Conservation (phyloP, 2,797 vertebrate species). For the Coilia nasus region DNA sequence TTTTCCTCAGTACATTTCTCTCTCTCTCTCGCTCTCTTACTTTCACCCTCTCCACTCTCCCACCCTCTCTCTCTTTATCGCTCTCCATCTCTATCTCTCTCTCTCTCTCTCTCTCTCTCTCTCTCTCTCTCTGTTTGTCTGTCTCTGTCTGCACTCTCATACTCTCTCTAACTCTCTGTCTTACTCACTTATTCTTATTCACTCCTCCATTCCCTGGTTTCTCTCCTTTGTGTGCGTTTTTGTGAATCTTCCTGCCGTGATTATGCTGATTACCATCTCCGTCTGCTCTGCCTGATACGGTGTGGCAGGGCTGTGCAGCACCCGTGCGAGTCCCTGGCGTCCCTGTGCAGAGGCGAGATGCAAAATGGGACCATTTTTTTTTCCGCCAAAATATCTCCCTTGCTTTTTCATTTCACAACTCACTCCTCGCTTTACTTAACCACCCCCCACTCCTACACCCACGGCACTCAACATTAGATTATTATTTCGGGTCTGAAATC, state of each 20-base stretch:
- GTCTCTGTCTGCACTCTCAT: slow-evolving; percentile 15
- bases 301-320: neutral
- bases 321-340: neutral
- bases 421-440: neutral
- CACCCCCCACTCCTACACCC: too few species aligned
- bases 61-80: too few species aligned
- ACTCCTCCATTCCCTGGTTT: neutral
- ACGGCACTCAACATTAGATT: too few species aligned
- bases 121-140: too few species aligned
- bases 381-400: neutral
- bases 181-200: too few species aligned
- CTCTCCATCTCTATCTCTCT: too few species aligned
- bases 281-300: neutral
- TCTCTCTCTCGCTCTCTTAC: neutral
- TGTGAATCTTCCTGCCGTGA: neutral
- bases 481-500: too few species aligned
- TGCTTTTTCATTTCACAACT: neutral
- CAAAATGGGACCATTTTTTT: neutral
- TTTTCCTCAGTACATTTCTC: neutral
- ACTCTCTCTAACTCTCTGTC: neutral
- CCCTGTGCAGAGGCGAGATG: neutral
- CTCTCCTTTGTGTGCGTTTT: slow-evolving; percentile 7
- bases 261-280: neutral
- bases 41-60: too few species aligned
- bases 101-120: too few species aligned